Base-by-base conservation (phyloP, 2,888 invertebrate species). In the Drosophila picticornis region DNA sequence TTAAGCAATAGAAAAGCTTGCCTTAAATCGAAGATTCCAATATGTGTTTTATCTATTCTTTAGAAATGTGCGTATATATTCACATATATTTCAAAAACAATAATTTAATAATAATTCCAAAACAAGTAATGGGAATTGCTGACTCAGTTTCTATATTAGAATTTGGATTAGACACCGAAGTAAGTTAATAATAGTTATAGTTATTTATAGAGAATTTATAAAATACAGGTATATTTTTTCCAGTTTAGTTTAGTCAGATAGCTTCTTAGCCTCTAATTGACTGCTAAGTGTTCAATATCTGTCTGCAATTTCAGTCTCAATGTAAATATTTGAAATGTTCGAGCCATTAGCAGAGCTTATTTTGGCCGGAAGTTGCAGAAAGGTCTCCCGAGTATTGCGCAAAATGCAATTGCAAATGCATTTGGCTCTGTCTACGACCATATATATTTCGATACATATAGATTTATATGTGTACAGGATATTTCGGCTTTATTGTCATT, bases 321-420 rank as follows among this genome's bases (percentile, higher is more conserved):
- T 34, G 50, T 77, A 56, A 65, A 72, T 73, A 77, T 77, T 77
- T 53, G 2, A 78, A 53, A 56, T 36, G 64, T 51, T 56, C 29
- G 25, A 59, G 10, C 52, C 74, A 70, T 70, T 74, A 61, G 48
- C 60, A 36, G 55, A 27, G 2, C 27, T 53, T 63, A 52, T 50
- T 67, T 71, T 57, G 63, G 59, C 68, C 79, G 78, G 79, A 79
- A 78, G 75, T 78, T 75, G 78, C 64, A 60, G 50, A n/a, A 9
- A 60, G 65, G 52, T 69, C 75, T 75, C 46, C 19, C 31, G 71
- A 65, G 75, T 57, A 75, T 58, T 75, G 57, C 69, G 32, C 36
- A 66, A 50, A 46, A 32, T 5, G 50, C 56, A 69, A 51, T 66
- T 57, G 29, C 46, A 29, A 72, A 67, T 75, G 38, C 43, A 46